Conservation (phyloP, 2,888 invertebrate genomes). For the Globia sparganii region DNA sequence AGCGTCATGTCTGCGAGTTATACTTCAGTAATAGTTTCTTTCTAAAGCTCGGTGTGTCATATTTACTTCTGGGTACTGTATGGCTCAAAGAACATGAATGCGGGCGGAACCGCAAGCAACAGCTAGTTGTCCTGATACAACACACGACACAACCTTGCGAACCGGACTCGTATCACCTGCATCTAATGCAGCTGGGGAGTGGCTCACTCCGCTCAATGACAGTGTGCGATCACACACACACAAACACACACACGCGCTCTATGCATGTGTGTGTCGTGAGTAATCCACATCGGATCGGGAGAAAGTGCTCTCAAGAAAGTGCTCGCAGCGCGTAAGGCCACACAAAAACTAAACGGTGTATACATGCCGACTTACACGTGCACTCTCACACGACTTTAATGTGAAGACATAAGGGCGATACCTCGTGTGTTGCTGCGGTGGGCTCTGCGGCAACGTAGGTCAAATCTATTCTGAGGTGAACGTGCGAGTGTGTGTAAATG, state of each 20-base stretch:
- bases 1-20: neutral
- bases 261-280: slow-evolving; percentile 13
- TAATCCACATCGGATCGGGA: slow-evolving; percentile 53
- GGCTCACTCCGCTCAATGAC: neutral
- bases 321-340: slow-evolving; percentile 31
- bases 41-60: neutral
- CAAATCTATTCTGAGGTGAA: slow-evolving; percentile 42
- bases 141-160: slow-evolving; percentile 30
- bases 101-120: neutral
- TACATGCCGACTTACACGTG: slow-evolving; percentile 9
- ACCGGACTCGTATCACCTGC: slow-evolving; percentile 26
- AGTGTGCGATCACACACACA: neutral
- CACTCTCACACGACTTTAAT: slow-evolving; percentile 19
- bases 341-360: slow-evolving; percentile 56
- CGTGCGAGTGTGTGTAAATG: slow-evolving; percentile 20
- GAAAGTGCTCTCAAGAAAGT: slow-evolving; percentile 68
- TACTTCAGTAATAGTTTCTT: neutral
- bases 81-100: neutral
- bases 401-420: slow-evolving; percentile 1
- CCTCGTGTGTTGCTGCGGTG: neutral
- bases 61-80: neutral
- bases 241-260: neutral
- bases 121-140: neutral
- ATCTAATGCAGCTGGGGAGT: neutral
- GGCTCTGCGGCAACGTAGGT: neutral